phyloP scores from a whole-genome alignment of 92 coral and sea anemone species.

The Plumapathes pennacea region DNA sequence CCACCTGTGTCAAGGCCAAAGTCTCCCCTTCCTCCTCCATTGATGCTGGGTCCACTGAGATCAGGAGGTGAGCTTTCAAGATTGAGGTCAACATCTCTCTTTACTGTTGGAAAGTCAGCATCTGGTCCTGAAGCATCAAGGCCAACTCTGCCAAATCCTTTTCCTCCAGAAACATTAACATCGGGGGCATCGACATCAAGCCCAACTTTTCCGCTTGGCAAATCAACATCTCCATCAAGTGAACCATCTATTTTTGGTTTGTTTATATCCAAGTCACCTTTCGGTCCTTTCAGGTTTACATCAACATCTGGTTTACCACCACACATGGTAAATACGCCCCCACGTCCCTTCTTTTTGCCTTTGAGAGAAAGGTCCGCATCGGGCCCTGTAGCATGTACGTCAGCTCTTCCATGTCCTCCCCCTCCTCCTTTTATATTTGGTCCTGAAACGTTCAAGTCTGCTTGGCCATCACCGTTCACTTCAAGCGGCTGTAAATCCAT shows the following conservation, averaged over 20 bases:
- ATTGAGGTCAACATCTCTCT: not conserved
- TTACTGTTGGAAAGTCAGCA: not conserved
- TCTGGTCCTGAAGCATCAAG: constrained; percentile 8
- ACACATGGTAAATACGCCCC: constrained; percentile 12
- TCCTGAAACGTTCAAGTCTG: too few species aligned
- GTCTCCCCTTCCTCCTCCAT: too few species aligned
- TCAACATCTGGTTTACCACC: constrained; percentile 15
- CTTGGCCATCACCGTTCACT: too few species aligned
- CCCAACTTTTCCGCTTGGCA: not conserved
- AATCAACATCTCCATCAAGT: not conserved
- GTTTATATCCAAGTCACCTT: not conserved
- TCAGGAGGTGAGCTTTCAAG: not conserved
- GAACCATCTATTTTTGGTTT: constrained; percentile 1
- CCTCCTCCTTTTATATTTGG: constrained; percentile 8
- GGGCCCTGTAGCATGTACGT: not conserved
- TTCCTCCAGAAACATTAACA: constrained; percentile 19
- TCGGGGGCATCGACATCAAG: constrained; percentile 18
- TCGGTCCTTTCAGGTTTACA: constrained; percentile 5
- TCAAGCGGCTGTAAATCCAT: constrained; percentile 8
- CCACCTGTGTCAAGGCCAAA: too few species aligned
- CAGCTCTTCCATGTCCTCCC: not conserved
- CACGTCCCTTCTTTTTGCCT: constrained; percentile 14
- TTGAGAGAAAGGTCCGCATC: not conserved
- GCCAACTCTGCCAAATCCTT: constrained; percentile 5
- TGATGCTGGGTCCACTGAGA: constrained; percentile 15